Evolutionary conservation across 2,797 vertebrate species (phyloP), one percentile per base, ranked within the genome.

Genomic region (Australoheros facetus): DNA sequence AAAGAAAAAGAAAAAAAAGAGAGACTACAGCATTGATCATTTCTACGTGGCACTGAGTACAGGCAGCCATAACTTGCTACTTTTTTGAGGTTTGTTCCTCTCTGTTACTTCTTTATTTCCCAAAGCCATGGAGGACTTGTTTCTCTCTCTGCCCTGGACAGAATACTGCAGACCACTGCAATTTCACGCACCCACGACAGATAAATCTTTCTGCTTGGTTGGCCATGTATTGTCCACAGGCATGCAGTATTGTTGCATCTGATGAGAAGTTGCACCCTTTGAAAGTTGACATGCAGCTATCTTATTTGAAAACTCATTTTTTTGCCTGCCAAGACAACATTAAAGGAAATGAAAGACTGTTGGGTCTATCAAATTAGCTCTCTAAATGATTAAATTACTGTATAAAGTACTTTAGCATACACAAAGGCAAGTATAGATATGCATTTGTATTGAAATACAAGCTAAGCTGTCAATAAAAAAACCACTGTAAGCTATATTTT

Each of bases 191-290:
- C 88, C 90, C 83, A 57, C n/a, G 51, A 92, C 81, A 88, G 85
- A 92, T 94, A 93, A 84, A 91, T 93, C 85, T 93, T 84, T 84
- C 81, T 78, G 83, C 87, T 87, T 79, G 78, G 82, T 86, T 78
- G 70, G 73, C 76, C 84, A 79, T 91, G 88, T 88, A 90, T 94
- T 87, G 88, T 87, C 71, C 21, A 54, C 64, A 79, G 69, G 86
- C 86, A 81, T 86, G 88, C 83, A 91, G 60, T 56, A 83, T 79
- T 89, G 81, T 82, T 85, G 84, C 75, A 90, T 90, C 87, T 85
- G 82, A 86, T 42, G 69, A 73, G 51, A 84, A 53, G 71, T 82
- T 85, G 28, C 58, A 84, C 45, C 30, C 72, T 83, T 77, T 72
- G 73, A 89, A 85, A 87, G 51, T 80, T 71, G 13, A 48, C 62